Conservation (phyloP, 2,113 vertebrate species). For the Nycticryphes semicollaris region DNA sequence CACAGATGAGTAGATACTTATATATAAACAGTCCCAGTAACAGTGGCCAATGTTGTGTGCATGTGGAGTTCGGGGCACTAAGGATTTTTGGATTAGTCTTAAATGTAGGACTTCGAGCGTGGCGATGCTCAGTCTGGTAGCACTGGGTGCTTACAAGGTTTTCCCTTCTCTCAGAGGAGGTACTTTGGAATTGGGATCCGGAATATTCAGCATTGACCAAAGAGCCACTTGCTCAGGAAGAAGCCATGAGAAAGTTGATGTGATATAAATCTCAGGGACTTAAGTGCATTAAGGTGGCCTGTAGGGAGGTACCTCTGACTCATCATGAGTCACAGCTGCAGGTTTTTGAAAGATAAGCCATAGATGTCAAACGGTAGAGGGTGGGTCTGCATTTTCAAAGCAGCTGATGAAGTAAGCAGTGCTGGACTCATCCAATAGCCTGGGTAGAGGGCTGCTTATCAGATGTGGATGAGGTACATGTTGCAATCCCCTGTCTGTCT, state of each 20-base stretch:
- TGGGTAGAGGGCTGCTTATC: neutral
- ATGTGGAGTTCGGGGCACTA: neutral
- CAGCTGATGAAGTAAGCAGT: neutral
- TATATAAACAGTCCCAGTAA: neutral
- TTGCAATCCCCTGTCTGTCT: neutral
- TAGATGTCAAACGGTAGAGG: neutral
- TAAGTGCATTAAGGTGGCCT: neutral
- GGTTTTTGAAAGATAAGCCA: neutral
- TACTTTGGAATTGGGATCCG: neutral
- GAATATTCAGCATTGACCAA: neutral
- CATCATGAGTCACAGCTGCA: slow-evolving; percentile 10
- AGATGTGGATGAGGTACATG: neutral
- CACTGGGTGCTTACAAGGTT: neutral
- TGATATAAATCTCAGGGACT: neutral
- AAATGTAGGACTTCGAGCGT: neutral
- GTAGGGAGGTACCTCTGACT: neutral
- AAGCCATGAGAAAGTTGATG: neutral
- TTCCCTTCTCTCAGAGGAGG: neutral
- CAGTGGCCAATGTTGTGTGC: neutral
- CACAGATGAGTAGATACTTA: neutral
- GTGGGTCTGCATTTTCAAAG: slow-evolving; percentile 6
- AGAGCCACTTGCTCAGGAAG: neutral
- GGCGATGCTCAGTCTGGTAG: neutral
- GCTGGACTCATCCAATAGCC: neutral
- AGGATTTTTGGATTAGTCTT: neutral